Evolutionary conservation across 92 coral and sea anemone species (phyloP).

Genomic region (Palythoa grandiflora): DNA sequence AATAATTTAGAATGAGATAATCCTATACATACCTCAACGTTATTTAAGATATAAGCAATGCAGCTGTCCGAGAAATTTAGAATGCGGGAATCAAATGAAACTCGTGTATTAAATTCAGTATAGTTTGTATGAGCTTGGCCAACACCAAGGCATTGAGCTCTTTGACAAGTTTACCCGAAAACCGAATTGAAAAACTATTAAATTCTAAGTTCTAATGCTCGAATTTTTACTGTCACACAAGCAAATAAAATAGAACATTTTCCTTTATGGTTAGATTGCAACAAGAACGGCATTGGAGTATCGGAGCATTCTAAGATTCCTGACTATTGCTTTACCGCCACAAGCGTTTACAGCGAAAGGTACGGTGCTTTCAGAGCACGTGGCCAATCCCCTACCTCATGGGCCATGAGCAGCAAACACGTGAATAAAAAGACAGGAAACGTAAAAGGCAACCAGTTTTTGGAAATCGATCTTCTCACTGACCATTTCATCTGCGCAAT

Average conservation of each 20-base stretch:
- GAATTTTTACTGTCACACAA: background rate
- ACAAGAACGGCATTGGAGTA: slow-evolving; percentile 28
- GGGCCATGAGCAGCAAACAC: background rate
- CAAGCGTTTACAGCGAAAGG: background rate
- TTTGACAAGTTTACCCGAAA: too few relatives aligned
- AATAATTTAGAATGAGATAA: too few relatives aligned
- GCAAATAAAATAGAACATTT: background rate
- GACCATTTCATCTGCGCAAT: slow-evolving; percentile 22
- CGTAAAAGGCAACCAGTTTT: background rate
- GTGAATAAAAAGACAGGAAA: background rate
- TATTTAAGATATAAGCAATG: too few relatives aligned
- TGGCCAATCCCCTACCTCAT: background rate
- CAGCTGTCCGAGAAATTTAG: too few relatives aligned
- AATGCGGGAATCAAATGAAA: too few relatives aligned
- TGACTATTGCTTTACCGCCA: background rate
- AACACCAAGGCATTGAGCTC: too few relatives aligned
- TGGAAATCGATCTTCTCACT: slow-evolving; percentile 14
- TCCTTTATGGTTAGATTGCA: background rate
- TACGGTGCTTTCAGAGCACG: background rate
- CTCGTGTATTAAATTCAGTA: too few relatives aligned
- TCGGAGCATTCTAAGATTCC: slow-evolving; percentile 19
- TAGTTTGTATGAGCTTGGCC: too few relatives aligned
- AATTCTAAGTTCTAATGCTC: background rate
- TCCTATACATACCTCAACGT: too few relatives aligned
- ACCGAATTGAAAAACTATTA: too few relatives aligned